phyloP scores from a whole-genome alignment of 2,113 vertebrate genomes.

The Girardinichthys multiradiatus region DNA sequence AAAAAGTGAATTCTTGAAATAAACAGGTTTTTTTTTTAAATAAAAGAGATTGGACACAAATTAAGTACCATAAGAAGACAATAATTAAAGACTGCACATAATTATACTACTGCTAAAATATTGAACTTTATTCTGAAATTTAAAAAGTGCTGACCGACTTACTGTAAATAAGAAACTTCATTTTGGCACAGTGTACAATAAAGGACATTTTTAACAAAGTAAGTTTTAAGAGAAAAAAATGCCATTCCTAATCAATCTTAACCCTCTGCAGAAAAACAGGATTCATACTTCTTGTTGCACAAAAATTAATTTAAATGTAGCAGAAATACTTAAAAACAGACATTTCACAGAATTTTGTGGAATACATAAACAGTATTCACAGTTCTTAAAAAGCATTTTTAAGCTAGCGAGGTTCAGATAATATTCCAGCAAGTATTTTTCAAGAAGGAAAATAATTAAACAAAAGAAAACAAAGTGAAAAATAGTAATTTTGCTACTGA shows the following conservation, averaged over 20 bases:
- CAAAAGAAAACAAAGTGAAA: conserved; percentile 18
- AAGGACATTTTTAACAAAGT: conserved; percentile 46
- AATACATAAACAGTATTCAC: conserved; percentile 57
- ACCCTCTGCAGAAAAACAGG: conserved; percentile 16
- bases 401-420: conserved; percentile 62
- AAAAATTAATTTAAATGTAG: conserved; percentile 26
- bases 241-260: conserved; percentile 11
- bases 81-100: conserved; percentile 36
- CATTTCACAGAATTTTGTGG: conserved; percentile 67
- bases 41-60: conserved; percentile 60
- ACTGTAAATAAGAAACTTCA: conserved; percentile 67
- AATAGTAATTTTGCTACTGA: conserved; percentile 29
- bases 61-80: conserved; percentile 60
- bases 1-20: conserved; percentile 26
- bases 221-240: conserved; percentile 60
- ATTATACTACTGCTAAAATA: conserved; percentile 48
- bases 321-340: conserved; percentile 32
- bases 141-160: conserved; percentile 50
- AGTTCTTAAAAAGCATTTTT: conserved; percentile 49
- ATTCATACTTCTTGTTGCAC: conserved; percentile 39
- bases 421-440: conserved; percentile 48
- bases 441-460: conserved; percentile 19
- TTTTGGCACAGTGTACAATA: conserved; percentile 74
- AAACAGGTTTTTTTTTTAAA: conserved; percentile 60
- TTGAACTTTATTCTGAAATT: conserved; percentile 36